Evolutionary conservation across 2,797 vertebrate genomes (phyloP), one percentile per base, ranked within the genome.

Genomic region (Miichthys miiuy): DNA sequence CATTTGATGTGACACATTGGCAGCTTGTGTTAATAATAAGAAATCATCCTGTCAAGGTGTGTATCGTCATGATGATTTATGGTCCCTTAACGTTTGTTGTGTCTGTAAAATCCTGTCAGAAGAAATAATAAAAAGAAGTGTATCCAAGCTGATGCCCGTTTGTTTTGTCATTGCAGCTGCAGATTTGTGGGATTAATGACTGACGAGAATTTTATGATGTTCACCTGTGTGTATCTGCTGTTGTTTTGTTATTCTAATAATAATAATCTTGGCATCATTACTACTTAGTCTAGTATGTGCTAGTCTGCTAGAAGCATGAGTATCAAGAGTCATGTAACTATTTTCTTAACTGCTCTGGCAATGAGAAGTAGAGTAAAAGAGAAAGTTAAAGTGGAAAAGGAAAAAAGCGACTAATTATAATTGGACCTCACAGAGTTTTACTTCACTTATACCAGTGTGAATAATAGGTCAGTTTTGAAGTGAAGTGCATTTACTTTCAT

Each of bases 11-110:
- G 69, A 82, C 65, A 82, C 25, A 44, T 77, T 87, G 68, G 51
- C 65, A 83, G 46, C 65, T 6, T 70, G 41, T 56, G 42, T 75
- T 75, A 38, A 74, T 71, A 52, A 60, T 20, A 47, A 41, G 70
- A 82, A 84, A 82, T 83, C 66, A 56, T 48, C 51, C 72, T 89
- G 84, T 86, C 85, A 84, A 54, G 20, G 5, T 51, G 27, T 46
- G 61, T 48, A 61, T 66, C 75, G 2, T 66, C 8, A 58, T 64
- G 25, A 70, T 69, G 69, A 92, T 89, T 82, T 66, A 85, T 80
- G 11, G 47, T 54, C 58, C 12, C 5, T 7, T 67, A 46, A 52
- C 9, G 58, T 70, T 42, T 74, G 66, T 81, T 88, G 58, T 83
- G 82, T 87, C 54, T 86, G 41, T 77, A 23, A 77, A 80, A 80